Percentiles rank a stretch among this genome's conserved stretches.
Evolutionary conservation across 2,113 vertebrate species (phyloP).

Genomic region (Bucco capensis): DNA sequence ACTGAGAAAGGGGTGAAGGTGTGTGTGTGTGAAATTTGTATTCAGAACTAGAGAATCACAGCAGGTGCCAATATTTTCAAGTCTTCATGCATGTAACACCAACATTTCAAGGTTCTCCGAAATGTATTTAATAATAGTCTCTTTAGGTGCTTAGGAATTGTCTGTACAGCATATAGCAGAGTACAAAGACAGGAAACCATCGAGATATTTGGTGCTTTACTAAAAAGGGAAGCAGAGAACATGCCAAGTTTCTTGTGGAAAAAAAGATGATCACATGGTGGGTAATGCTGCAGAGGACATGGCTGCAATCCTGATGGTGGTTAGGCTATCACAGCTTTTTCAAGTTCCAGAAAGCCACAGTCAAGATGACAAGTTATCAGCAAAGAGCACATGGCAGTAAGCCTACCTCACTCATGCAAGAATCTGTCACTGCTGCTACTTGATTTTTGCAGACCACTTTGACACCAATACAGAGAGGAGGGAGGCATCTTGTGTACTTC

Average conservation of each 20-base stretch:
- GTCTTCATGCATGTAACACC: not conserved
- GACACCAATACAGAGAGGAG: not conserved
- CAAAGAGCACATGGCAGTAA: accelerated
- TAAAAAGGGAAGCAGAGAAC: not conserved
- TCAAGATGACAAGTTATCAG: not conserved
- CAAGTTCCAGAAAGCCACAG: not conserved
- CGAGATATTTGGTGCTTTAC: not conserved
- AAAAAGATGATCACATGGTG: not conserved
- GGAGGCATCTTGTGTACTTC: not conserved
- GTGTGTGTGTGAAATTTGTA: too few relatives aligned
- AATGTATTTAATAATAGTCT: not conserved
- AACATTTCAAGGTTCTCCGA: not conserved
- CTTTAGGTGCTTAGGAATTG: not conserved
- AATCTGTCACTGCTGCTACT: not conserved
- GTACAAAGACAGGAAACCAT: conserved; percentile 4
- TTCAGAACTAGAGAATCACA: not conserved
- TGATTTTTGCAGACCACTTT: not conserved
- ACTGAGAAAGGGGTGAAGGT: not conserved
- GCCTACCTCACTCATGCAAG: accelerated
- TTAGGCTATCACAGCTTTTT: not conserved
- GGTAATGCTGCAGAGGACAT: not conserved
- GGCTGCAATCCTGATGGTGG: not conserved
- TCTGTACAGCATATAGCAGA: not conserved
- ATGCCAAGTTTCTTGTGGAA: not conserved
- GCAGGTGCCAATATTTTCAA: conserved; percentile 1